Evolutionary conservation across 1,140 invertebrate genomes (phyloP).

Genomic region (Drosophila pachea): DNA sequence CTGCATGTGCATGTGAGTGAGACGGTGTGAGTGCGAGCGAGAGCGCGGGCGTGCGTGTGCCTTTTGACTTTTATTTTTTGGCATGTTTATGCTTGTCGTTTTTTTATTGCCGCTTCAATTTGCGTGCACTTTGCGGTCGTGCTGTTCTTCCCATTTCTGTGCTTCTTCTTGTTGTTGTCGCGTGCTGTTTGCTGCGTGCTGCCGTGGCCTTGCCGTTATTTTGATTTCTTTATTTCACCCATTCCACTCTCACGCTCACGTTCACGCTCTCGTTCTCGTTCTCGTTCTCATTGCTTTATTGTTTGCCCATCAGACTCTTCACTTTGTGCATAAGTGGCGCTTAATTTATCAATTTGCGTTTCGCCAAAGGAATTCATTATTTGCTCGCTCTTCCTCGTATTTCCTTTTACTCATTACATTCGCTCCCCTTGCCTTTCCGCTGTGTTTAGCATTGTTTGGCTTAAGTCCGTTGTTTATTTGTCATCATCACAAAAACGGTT

Average conservation of each 20-base stretch:
- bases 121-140: conserved; percentile 67
- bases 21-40: conserved; percentile 5
- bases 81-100: conserved; percentile 60
- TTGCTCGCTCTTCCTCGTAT: conserved; percentile 19
- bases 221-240: conserved; percentile 61
- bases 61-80: conserved; percentile 73
- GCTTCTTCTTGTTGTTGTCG: conserved; percentile 32
- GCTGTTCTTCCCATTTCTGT: no score
- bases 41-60: conserved; percentile 7
- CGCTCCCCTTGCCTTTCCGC: conserved; percentile 5
- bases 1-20: conserved; percentile 27
- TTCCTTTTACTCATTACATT: neutral
- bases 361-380: conserved; percentile 76
- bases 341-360: conserved; percentile 77
- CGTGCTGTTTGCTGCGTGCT: conserved; percentile 21
- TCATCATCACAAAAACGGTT: conserved; percentile 20
- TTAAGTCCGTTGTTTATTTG: conserved; percentile 70
- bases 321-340: conserved; percentile 63
- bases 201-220: conserved; percentile 66
- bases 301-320: conserved; percentile 10
- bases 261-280: conserved; percentile 6
- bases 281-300: neutral
- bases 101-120: conserved; percentile 70
- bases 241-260: conserved; percentile 9
- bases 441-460: conserved; percentile 54